A percentile compares a stretch with the other conserved stretches of the same genome.
Evolutionary conservation across 2,797 vertebrate genomes (phyloP).

Genomic region (Manis javanica): DNA sequence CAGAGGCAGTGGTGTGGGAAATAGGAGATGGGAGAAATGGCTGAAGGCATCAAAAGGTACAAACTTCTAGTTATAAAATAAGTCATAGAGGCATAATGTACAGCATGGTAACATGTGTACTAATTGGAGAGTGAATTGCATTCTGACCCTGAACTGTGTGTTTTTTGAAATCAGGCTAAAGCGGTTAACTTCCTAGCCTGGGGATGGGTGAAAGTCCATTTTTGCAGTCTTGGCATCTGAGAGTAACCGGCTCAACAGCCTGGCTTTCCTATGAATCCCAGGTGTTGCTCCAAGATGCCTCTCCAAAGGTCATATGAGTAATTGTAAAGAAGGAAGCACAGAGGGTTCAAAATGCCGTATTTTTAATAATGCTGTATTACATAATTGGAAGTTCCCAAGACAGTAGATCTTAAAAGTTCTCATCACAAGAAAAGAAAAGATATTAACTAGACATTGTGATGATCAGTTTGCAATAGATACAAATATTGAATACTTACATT

Average conservation of each 20-base stretch:
- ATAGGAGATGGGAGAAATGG: no score
- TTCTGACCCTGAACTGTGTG: neutral
- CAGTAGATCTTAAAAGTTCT: no score
- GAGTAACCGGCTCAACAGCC: neutral
- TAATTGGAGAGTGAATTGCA: neutral
- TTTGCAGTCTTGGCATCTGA: neutral
- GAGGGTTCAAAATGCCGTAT: constrained; percentile 43
- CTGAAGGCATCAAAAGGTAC: no score
- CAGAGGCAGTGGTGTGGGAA: no score
- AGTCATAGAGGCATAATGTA: no score
- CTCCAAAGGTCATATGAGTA: constrained; percentile 5
- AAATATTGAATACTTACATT: no score
- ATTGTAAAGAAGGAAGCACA: neutral
- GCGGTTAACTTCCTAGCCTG: neutral
- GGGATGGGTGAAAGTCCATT: neutral
- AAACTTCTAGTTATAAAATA: no score
- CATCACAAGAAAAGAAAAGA: no score
- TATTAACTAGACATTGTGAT: no score
- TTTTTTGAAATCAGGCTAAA: neutral
- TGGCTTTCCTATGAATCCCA: neutral
- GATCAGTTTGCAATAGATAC: no score
- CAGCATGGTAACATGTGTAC: neutral
- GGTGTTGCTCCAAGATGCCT: neutral
- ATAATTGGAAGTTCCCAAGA: no score
- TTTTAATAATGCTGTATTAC: no score